Evolutionary conservation across 2,888 invertebrate genomes (phyloP), one percentile per base, ranked within the genome.

Genomic region (Sinotaia quadrata): DNA sequence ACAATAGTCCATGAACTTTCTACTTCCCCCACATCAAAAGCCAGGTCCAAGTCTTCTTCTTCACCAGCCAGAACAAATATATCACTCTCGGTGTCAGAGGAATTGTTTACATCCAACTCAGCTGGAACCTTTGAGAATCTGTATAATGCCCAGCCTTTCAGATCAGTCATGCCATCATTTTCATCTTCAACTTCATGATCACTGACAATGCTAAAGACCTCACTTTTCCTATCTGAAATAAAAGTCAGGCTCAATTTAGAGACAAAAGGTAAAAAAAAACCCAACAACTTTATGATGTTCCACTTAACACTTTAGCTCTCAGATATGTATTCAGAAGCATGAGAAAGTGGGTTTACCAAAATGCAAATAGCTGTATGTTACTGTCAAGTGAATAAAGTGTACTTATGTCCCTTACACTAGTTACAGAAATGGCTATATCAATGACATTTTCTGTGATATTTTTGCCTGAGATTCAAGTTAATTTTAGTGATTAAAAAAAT

Each of bases 1-100:
- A n/a, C n/a, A 18, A 37, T 37, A 41, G 52, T 29, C 52, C 56
- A 34, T 34, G 59, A 33, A n/a, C 33, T 15, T n/a, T 36, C n/a
- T 15, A 47, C 15, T 8, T 34, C 24, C 44, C 15, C 37, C 37
- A 33, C 68, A 52, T 58, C 29, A 52, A 54, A 37, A 36, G 41
- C 37, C n/a, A 63, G 47, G 29, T 68, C 68, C 33, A 68, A 47
- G 5, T 66, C 73, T 29, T 71, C 73, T 29, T 73, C 72, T 3
- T 72, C 67, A 2, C 66, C 65, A 18, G 65, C 67, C 10, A 78
- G 36, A 24, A 78, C 36, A 34, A 68, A 67, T 12, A 78, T 74
- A 63, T 78, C 78, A 62, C 72, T 75, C 44, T 67, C 74, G 37
- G 68, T 49, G 24, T 74, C 75, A 33, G 41, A 47, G n/a, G n/a